Evolutionary conservation across 2,113 vertebrate species (phyloP), one percentile per base, ranked within the genome.

Genomic region (Empidonax alnorum): DNA sequence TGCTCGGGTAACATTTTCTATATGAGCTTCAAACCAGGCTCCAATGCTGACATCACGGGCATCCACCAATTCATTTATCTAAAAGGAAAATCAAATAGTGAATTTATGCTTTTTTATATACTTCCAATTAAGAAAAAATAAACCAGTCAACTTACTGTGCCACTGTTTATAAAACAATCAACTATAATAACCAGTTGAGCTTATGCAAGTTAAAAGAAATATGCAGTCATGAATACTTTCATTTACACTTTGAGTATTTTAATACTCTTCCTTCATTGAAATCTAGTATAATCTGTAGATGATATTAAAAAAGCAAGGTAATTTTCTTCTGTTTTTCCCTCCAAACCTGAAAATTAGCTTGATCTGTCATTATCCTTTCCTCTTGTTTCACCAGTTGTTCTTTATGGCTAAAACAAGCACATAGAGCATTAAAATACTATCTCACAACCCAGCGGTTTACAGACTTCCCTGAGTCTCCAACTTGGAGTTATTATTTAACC

Each of bases 11-110:
- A 99, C 99, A 89, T 98, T 99, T 97, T 98, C 98, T 91, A 99
- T 98, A 95, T 98, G 98, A 95, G 99, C 99, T 98, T 99, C 99
- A 94, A 99, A 99, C 99, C 99, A 99, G 96, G 99, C 98, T 56
- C 99, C 99, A 78, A 99, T 98, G 98, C 97, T 99, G 91, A 99
- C 98, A 95, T 99, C 99, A 96, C 99, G 98, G 90, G 99, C 99
- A 98, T 99, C 99, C 98, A 99, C 99, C 98, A 99, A 97, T 97
- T 99, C 99, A 21, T 99, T 99, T 96, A 99, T 99, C 99, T 99
- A 97, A 89, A 98, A 97, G 61, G 25, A 91, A 97, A 96, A 94
- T 97, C 94, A 83, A 79, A 91, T 80, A 97, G 97, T 96, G 28
- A 97, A 91, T 96, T 91, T 91, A 96, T 44, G 14, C 14, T 93